Evolutionary conservation across 2,888 invertebrate species (phyloP).

Genomic region (Pristionchus exspectatus): DNA sequence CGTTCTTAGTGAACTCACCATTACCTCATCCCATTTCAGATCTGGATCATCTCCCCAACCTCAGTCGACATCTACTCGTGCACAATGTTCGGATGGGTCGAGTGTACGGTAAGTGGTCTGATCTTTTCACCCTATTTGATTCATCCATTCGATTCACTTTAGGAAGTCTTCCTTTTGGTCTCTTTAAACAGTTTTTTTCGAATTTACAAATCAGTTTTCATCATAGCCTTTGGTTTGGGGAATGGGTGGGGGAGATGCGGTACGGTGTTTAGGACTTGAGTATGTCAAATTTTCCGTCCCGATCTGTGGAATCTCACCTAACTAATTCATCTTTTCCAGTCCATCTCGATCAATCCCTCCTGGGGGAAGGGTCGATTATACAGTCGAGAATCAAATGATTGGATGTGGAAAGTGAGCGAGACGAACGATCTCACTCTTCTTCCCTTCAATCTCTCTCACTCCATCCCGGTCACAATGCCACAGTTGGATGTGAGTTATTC

Average conservation of each 20-base stretch:
- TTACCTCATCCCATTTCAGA: constrained; percentile 62
- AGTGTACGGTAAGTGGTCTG: constrained; percentile 74
- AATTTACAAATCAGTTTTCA: no score
- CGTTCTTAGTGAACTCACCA: no score
- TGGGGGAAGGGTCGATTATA: not conserved
- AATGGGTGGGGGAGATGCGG: not conserved
- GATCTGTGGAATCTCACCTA: no score
- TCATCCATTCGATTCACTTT: no score
- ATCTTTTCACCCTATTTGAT: no score
- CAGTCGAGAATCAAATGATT: constrained; percentile 4
- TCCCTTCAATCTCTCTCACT: not conserved
- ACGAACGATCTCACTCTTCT: not conserved
- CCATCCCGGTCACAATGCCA: not conserved
- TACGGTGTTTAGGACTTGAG: no score
- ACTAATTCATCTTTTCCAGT: not conserved
- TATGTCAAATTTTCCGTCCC: no score
- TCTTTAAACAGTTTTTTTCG: no score
- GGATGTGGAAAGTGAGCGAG: constrained; percentile 34
- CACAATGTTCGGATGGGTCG: constrained; percentile 78
- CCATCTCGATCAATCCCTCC: not conserved
- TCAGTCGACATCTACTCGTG: constrained; percentile 78
- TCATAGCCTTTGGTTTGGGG: no score
- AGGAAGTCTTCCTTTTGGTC: not conserved
- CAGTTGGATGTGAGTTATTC: not conserved
- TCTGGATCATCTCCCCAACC: constrained; percentile 70